phyloP scores from a whole-genome alignment of 2,113 vertebrate species.

The Paradoxurus hermaphroditus region DNA sequence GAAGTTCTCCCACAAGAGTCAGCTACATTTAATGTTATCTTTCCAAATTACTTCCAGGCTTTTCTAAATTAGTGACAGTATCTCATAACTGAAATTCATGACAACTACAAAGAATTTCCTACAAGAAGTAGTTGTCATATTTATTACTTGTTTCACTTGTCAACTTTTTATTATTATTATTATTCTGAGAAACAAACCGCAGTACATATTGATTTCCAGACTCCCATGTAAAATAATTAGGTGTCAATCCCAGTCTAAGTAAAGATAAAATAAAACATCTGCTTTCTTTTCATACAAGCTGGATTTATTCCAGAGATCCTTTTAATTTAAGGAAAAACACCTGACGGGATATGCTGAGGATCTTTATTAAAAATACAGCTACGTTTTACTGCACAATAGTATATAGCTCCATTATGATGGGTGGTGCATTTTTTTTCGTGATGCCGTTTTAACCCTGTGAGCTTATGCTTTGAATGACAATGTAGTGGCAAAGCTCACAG shows the following conservation, averaged over 20 bases:
- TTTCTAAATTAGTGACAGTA: background rate
- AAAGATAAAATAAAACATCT: constrained; percentile 37
- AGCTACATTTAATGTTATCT: background rate
- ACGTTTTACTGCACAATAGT: background rate
- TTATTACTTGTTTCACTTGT: background rate
- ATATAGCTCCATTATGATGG: background rate
- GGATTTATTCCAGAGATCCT: background rate
- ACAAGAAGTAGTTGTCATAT: background rate
- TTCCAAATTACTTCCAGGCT: background rate
- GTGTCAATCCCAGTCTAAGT: background rate
- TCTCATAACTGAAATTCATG: background rate
- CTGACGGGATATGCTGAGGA: background rate
- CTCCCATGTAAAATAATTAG: constrained; percentile 1
- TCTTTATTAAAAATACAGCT: background rate
- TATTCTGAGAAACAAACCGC: background rate
- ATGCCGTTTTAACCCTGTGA: background rate
- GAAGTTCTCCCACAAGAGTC: background rate
- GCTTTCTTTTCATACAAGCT: background rate
- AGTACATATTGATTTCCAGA: background rate
- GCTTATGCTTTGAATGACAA: background rate
- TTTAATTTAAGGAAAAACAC: background rate
- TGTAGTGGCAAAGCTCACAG: background rate
- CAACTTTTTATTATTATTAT: background rate
- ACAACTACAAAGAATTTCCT: background rate
- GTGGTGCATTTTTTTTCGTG: background rate